These are phyloP conservation scores for Cryptomyrus ogoouensis DNA, from an alignment of 2,113 vertebrate species.

Conservation along the genomic window DNA sequence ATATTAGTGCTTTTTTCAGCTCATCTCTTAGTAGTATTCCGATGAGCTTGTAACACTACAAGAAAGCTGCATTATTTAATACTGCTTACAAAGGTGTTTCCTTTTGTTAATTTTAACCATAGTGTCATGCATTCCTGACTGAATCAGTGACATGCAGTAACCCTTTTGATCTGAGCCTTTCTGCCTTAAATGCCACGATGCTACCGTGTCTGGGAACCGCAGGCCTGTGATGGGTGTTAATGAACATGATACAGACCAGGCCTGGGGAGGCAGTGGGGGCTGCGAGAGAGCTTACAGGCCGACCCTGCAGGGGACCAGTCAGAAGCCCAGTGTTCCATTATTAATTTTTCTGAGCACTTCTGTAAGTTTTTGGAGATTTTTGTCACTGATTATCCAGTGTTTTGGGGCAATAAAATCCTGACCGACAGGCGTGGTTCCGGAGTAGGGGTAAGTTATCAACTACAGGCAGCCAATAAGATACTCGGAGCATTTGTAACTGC, in stretches of 20 bases:
- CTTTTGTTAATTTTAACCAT: not conserved
- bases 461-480: not conserved
- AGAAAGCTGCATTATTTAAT: not conserved
- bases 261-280: not conserved
- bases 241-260: slow-evolving; percentile 33
- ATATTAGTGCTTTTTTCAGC: not conserved
- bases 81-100: not conserved
- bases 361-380: not conserved
- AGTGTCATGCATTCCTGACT: slow-evolving; percentile 31
- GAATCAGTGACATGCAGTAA: slow-evolving; percentile 52
- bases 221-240: slow-evolving; percentile 40
- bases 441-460: not conserved
- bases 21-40: not conserved
- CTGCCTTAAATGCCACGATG: slow-evolving; percentile 49
- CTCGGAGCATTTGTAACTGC: not conserved
- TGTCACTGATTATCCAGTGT: not conserved
- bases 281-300: not conserved
- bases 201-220: slow-evolving; percentile 51
- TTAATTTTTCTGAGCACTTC: not conserved
- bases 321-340: not conserved
- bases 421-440: slow-evolving; percentile 13
- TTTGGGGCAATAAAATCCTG: not conserved
- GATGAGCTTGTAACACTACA: not conserved
- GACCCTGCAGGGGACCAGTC: not conserved
- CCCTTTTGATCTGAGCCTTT: slow-evolving; percentile 57